Conservation (phyloP, 2,113 vertebrate species). For the Meleagris gallopavo region DNA sequence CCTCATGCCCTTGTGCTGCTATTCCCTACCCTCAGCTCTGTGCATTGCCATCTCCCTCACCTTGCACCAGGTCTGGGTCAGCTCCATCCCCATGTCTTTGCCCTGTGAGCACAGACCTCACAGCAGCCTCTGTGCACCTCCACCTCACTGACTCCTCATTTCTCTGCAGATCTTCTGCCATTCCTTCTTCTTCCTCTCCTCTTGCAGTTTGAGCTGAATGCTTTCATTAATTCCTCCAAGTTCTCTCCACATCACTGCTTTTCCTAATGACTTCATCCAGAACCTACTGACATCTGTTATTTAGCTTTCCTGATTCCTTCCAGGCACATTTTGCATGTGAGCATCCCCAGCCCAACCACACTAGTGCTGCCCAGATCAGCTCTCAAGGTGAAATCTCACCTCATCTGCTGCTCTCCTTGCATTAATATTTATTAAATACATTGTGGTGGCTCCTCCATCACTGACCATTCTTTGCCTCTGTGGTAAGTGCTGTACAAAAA, state of each 20-base stretch:
- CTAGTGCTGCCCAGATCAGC: background rate
- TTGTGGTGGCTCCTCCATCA: rapidly evolving
- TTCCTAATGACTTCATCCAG: conserved; percentile 10
- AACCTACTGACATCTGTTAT: background rate
- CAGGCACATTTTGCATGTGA: background rate
- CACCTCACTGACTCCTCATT: conserved; percentile 42
- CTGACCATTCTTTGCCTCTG: background rate
- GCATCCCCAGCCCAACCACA: rapidly evolving
- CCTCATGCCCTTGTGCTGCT: background rate
- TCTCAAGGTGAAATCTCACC: background rate
- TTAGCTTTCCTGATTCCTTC: background rate
- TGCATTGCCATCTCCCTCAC: background rate
- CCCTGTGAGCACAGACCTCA: background rate
- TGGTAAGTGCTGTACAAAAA: background rate
- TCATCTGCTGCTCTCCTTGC: background rate
- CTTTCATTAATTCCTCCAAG: conserved; percentile 5
- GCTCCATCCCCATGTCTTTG: background rate
- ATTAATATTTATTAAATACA: background rate
- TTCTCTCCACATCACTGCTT: conserved; percentile 10
- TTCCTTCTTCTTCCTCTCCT: background rate
- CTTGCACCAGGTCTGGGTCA: background rate
- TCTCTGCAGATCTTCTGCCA: background rate
- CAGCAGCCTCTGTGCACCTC: rapidly evolving
- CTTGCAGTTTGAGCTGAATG: background rate
- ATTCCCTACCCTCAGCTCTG: background rate